Evolutionary conservation across 2,113 vertebrate genomes (phyloP).

Genomic region (Brachionichthys hirsutus): DNA sequence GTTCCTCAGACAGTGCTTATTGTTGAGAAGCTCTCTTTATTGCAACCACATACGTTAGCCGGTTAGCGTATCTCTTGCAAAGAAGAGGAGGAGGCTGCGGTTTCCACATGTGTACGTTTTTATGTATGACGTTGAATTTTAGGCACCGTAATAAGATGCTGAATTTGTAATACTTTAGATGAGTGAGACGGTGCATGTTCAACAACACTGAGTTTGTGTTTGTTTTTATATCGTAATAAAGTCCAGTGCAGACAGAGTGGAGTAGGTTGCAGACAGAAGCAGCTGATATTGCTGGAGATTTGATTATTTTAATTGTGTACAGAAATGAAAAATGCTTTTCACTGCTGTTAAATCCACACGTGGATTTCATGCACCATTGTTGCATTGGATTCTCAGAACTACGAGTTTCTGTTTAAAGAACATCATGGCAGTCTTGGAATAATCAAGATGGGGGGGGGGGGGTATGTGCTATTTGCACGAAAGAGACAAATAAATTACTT

Average conservation of each 20-base stretch:
- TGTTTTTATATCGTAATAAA: neutral
- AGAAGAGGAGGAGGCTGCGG: slow-evolving; percentile 7
- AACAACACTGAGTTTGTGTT: neutral
- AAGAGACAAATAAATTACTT: too few species aligned
- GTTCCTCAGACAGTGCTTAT: neutral
- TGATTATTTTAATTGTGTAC: too few species aligned
- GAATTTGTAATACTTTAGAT: neutral
- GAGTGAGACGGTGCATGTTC: neutral
- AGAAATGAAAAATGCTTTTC: too few species aligned
- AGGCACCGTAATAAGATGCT: slow-evolving; percentile 4
- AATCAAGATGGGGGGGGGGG: too few species aligned
- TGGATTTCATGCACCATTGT: neutral
- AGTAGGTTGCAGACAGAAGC: neutral
- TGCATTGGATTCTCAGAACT: neutral
- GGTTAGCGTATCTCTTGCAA: neutral
- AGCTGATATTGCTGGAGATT: too few species aligned
- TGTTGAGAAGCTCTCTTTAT: neutral
- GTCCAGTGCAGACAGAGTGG: slow-evolving; percentile 3
- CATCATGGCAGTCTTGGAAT: too few species aligned
- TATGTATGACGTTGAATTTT: slow-evolving; percentile 1
- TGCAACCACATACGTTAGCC: neutral
- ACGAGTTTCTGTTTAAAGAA: too few species aligned
- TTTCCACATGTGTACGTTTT: slow-evolving; percentile 13
- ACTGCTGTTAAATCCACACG: too few species aligned
- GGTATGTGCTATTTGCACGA: too few species aligned